Percentiles rank a stretch among this genome's conserved stretches.
Conservation (phyloP, 2,797 vertebrate species). For the Melanotaenia maccullochi region DNA sequence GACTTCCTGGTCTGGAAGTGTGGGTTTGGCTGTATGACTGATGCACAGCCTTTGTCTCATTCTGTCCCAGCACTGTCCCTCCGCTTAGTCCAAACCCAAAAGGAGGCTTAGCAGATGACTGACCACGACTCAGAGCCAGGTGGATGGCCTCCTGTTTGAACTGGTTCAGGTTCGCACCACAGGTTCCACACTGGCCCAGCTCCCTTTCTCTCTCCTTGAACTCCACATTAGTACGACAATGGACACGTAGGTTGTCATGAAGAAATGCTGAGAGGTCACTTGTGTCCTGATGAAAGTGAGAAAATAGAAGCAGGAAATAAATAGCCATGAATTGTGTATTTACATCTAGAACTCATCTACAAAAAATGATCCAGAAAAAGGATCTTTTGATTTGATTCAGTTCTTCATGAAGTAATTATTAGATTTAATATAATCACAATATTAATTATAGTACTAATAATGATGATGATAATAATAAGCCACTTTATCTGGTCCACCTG, state of each 20-base stretch:
- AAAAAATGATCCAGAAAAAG: too few relatives aligned
- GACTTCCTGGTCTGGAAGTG: conserved; percentile 85
- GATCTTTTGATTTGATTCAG: too few relatives aligned
- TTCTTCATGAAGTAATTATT: too few relatives aligned
- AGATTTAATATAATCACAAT: too few relatives aligned
- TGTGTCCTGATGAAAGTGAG: conserved; percentile 83
- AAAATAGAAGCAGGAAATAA: conserved; percentile 6
- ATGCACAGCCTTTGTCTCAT: conserved; percentile 44
- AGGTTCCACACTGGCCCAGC: conserved; percentile 87
- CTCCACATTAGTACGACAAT: conserved; percentile 83
- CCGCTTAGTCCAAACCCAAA: conserved; percentile 73
- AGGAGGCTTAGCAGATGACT: conserved; percentile 79
- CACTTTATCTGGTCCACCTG: too few relatives aligned
- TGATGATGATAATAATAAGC: too few relatives aligned
- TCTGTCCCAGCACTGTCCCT: conserved; percentile 48
- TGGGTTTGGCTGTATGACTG: conserved; percentile 84
- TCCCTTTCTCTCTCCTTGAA: conserved; percentile 85
- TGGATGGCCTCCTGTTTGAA: conserved; percentile 95
- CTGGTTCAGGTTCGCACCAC: conserved; percentile 90
- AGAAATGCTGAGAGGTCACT: conserved; percentile 86
- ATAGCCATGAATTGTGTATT: too few relatives aligned
- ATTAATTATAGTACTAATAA: too few relatives aligned
- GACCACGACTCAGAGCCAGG: conserved; percentile 90
- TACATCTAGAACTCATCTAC: too few relatives aligned
- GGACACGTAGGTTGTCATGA: conserved; percentile 91